These are phyloP conservation scores for Cerastis leucographa DNA, from an alignment of 2,888 invertebrate genomes.

Conservation along the genomic window DNA sequence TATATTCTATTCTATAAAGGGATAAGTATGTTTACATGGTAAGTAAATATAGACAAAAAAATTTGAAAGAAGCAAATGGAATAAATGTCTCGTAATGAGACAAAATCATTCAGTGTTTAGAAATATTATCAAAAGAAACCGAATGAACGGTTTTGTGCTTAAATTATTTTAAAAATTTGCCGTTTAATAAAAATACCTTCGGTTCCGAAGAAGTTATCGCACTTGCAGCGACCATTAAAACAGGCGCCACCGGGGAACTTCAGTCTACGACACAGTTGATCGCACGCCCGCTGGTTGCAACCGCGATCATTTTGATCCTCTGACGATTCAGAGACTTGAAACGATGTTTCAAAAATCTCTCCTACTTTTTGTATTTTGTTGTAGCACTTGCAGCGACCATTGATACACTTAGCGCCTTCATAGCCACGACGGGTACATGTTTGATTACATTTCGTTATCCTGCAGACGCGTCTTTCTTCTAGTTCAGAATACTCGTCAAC, in stretches of 20 bases:
- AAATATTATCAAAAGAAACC: too few relatives aligned
- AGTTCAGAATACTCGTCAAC: neutral
- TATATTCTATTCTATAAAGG: too few relatives aligned
- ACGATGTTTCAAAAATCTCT: neutral
- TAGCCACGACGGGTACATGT: constrained; percentile 17
- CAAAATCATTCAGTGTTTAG: too few relatives aligned
- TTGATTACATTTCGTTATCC: neutral
- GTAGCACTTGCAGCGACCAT: constrained; percentile 29
- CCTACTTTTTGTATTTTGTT: neutral
- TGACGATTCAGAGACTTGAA: constrained; percentile 3
- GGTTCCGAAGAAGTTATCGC: constrained; percentile 1
- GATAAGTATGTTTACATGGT: too few relatives aligned
- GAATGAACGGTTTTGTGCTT: too few relatives aligned
- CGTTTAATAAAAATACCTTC: constrained; percentile 23
- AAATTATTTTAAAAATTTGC: too few relatives aligned
- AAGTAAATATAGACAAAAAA: too few relatives aligned
- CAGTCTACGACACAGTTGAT: too few relatives aligned
- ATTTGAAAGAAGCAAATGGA: too few relatives aligned
- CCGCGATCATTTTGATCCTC: neutral
- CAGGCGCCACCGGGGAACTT: too few relatives aligned
- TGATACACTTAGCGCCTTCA: constrained; percentile 13
- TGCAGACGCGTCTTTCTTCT: neutral
- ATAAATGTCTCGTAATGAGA: too few relatives aligned
- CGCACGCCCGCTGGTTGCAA: constrained; percentile 1
- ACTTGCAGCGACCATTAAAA: too few relatives aligned